These are phyloP conservation scores for Lucilia sericata DNA, from an alignment of 1,140 invertebrate genomes.

Conservation along the genomic window DNA sequence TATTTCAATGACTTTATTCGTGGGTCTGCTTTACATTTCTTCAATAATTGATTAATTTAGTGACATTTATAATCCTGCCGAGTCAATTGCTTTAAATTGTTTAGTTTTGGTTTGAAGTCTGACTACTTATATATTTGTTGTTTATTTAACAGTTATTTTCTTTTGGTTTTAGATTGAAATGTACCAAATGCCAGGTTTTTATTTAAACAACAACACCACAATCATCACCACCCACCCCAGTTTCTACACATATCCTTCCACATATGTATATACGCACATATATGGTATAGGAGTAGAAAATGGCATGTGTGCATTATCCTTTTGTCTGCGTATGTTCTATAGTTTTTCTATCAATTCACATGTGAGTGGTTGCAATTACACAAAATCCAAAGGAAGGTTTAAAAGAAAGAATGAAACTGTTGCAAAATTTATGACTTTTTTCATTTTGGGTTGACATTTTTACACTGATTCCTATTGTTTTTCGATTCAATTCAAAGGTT, in stretches of 20 bases:
- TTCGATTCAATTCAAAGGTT: background rate
- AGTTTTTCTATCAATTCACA: constrained; percentile 24
- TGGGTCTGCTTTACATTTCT: background rate
- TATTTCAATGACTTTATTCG: background rate
- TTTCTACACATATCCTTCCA: background rate
- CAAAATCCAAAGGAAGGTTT: background rate
- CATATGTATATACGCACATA: background rate
- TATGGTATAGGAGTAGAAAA: background rate
- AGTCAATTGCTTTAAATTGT: constrained; percentile 22
- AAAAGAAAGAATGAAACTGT: constrained; percentile 31
- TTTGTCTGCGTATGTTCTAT: background rate
- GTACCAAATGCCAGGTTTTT: background rate
- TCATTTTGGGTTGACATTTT: constrained; percentile 44
- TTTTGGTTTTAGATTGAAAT: background rate
- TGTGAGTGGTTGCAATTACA: constrained; percentile 14
- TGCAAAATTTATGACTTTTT: constrained; percentile 64
- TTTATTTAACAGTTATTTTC: background rate
- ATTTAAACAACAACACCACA: background rate
- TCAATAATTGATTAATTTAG: constrained; percentile 33
- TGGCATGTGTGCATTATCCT: constrained; percentile 36
- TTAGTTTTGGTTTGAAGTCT: constrained; percentile 21
- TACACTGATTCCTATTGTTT: constrained; percentile 20
- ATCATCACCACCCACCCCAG: constrained; percentile 15
- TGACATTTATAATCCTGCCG: constrained; percentile 27
- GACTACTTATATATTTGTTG: background rate